Evolutionary conservation across 2,888 invertebrate genomes (phyloP).

Genomic region (Neoitamus cyanurus): DNA sequence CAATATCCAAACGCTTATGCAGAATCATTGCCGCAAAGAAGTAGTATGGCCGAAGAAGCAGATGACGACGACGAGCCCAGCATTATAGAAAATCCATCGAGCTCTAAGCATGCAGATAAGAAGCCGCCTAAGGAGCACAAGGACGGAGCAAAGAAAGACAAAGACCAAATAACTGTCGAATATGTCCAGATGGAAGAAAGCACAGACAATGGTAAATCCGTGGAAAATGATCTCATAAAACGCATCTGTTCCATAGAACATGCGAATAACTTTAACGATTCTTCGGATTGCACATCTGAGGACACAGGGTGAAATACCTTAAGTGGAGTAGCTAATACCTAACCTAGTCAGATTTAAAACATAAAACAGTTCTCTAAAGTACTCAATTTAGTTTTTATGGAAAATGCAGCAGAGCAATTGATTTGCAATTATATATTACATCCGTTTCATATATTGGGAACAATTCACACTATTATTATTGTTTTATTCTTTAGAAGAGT

Average conservation of each 20-base stretch:
- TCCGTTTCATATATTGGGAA: not conserved
- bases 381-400: no score
- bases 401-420: no score
- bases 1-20: conserved; percentile 78
- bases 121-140: conserved; percentile 28
- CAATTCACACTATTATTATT: not conserved
- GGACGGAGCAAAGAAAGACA: conserved; percentile 55
- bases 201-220: conserved; percentile 64
- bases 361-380: no score
- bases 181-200: conserved; percentile 67
- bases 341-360: not conserved
- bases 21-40: conserved; percentile 68
- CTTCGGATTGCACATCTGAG: conserved; percentile 73
- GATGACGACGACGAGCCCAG: conserved; percentile 67
- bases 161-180: conserved; percentile 60
- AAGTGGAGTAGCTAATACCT: not conserved
- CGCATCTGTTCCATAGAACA: conserved; percentile 72
- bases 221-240: conserved; percentile 64
- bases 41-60: conserved; percentile 67
- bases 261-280: conserved; percentile 73
- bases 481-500: conserved; percentile 71
- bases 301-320: conserved; percentile 67
- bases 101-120: not conserved
- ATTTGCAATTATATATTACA: no score
- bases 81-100: conserved; percentile 54